phyloP scores from a whole-genome alignment of 2,888 invertebrate species.

The Capitulum mitella region DNA sequence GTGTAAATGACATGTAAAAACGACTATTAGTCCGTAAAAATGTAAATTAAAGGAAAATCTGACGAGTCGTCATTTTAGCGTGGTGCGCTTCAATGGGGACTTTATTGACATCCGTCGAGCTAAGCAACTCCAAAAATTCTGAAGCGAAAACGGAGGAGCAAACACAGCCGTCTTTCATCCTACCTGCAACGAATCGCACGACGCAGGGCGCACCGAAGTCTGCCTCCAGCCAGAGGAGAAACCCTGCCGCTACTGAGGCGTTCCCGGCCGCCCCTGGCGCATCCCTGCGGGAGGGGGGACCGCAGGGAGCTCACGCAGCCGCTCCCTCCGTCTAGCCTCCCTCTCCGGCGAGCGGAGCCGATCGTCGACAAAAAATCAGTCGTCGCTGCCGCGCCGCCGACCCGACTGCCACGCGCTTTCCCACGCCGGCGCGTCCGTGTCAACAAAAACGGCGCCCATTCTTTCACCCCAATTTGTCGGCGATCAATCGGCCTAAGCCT shows the following conservation, averaged over 20 bases:
- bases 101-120: slow-evolving; percentile 3
- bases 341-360: not conserved
- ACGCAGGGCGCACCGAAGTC: no score
- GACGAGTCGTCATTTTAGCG: slow-evolving; percentile 13
- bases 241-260: no score
- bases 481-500: slow-evolving; percentile 15
- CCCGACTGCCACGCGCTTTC: no score
- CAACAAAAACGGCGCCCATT: not conserved
- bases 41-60: slow-evolving; percentile 22
- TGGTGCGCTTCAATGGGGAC: not conserved
- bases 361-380: not conserved
- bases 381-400: not conserved
- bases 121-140: not conserved
- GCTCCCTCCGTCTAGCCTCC: no score
- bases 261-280: no score
- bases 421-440: not conserved
- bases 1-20: slow-evolving; percentile 24
- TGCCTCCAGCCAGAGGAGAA: no score
- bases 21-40: slow-evolving; percentile 24
- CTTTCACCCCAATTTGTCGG: slow-evolving; percentile 21
- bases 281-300: no score
- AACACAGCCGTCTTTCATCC: no score
- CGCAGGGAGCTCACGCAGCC: no score
- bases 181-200: no score
- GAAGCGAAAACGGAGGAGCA: not conserved